Evolutionary conservation across 2,797 vertebrate genomes (phyloP), one percentile per base, ranked within the genome.

Genomic region (Loris lydekkerianus): DNA sequence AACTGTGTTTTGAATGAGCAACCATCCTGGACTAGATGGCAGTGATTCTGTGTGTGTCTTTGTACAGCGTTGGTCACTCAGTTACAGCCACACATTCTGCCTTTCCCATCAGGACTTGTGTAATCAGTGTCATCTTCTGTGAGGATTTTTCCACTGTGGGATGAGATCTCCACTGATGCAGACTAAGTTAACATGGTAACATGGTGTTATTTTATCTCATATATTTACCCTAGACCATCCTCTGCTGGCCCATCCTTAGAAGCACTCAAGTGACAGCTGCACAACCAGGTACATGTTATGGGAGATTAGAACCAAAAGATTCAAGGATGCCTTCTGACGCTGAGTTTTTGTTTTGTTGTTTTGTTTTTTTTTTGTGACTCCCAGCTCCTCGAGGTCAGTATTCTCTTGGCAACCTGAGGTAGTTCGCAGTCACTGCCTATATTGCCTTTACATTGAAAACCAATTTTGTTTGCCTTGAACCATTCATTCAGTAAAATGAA

Each of bases 271-370:
- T 3, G 75, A 76, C 67, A 46, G 37, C 60, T 83, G 53, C 60
- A 69, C 43, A 70, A 18, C n/a, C 9, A 76, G 13, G 31, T 70
- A 8, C 37, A 23, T 0, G 80, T 61, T 15, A 25, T 58, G 27
- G 25, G 20, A 84, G 37, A 15, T 40, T 86, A n/a, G n/a, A 40
- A n/a, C 84, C 86, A 86, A 95, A 78, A 85, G 34, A 73, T 17
- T 84, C 58, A 72, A 73, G 72, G 23, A 43, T 88, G 27, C 40
- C 75, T 93, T 91, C 70, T 93, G 65, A 80, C 40, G 87, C 93
- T n/a, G 14, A 92, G 46, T 70, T 69, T 63, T 58, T 58, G 56
- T 58, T 56, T 63, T 63, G 4, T 13, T 34, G 34, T 34, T 34
- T 34, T 34, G 34, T 63, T 65, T 65, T 11, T 27, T 14, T 31